phyloP scores from a whole-genome alignment of 1,140 invertebrate genomes.

The Drosophila rufa region DNA sequence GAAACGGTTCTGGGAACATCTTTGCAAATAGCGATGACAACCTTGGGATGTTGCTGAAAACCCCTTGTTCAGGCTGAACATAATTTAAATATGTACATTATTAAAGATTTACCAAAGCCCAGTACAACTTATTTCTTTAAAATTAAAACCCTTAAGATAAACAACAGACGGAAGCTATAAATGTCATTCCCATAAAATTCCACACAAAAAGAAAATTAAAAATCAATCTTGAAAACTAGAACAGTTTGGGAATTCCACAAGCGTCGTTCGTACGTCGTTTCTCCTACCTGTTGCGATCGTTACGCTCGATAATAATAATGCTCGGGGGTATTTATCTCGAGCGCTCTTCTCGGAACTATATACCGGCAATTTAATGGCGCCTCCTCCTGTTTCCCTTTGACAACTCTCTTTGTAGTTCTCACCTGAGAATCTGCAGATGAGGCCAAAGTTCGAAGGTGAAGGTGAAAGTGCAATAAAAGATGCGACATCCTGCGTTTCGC shows the following conservation, averaged over 20 bases:
- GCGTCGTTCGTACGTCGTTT: neutral
- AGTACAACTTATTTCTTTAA: too few relatives aligned
- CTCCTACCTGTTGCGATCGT: conserved; percentile 26
- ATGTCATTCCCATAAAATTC: neutral
- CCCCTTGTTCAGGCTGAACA: too few relatives aligned
- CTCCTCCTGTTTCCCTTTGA: conserved; percentile 7
- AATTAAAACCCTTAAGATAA: too few relatives aligned
- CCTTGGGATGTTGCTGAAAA: too few relatives aligned
- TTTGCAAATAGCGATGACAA: too few relatives aligned
- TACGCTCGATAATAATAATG: conserved; percentile 15
- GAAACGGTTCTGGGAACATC: too few relatives aligned
- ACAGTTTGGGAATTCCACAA: conserved; percentile 11
- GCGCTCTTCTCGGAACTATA: conserved; percentile 24
- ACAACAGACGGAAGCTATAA: neutral
- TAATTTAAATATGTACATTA: too few relatives aligned
- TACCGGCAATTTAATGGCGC: conserved; percentile 37
- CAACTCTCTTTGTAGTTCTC: conserved; percentile 1
- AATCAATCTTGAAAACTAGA: conserved; percentile 4
- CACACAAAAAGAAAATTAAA: too few relatives aligned
- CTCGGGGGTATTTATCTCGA: conserved; percentile 15
- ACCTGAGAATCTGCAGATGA: conserved; percentile 35
- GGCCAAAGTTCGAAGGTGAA: conserved; percentile 35
- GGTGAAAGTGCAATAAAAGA: conserved; percentile 51
- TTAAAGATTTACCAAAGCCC: too few relatives aligned
- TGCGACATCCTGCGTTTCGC: conserved; percentile 37